Conservation (phyloP, 2,888 invertebrate species). For the Monoplex corrugatus region DNA sequence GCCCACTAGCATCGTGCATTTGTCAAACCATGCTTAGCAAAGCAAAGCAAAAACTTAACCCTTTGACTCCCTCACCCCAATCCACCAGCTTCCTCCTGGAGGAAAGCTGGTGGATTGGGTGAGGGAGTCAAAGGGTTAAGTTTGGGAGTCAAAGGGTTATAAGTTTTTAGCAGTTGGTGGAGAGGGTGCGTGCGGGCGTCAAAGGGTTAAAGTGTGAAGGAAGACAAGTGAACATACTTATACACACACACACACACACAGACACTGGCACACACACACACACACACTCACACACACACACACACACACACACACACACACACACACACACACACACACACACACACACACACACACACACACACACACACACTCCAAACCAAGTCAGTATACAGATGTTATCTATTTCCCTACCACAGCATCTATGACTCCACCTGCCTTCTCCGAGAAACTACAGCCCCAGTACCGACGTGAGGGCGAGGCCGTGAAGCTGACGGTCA, state of each 20-base stretch:
- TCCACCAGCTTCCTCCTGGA: no score
- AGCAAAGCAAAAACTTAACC: no score
- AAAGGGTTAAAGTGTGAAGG: neutral
- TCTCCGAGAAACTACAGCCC: slow-evolving; percentile 90
- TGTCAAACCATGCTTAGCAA: no score
- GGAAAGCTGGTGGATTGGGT: no score
- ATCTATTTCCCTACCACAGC: slow-evolving; percentile 83
- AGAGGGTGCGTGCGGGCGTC: no score
- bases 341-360: neutral
- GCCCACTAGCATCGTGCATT: no score
- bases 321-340: neutral
- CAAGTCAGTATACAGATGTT: neutral
- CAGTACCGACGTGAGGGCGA: slow-evolving; percentile 83
- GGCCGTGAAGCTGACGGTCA: slow-evolving; percentile 77
- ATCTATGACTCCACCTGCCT: slow-evolving; percentile 90
- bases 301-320: neutral
- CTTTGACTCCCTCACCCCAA: no score
- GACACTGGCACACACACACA: neutral
- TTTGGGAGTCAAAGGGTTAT: no score
- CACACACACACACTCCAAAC: neutral
- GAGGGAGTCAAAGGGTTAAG: no score
- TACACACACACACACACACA: neutral
- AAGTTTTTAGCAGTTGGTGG: no score
- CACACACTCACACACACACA: neutral
- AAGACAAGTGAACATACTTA: neutral